Base-by-base conservation (phyloP, 1,140 invertebrate genomes). In the Branchinecta lindahli region DNA sequence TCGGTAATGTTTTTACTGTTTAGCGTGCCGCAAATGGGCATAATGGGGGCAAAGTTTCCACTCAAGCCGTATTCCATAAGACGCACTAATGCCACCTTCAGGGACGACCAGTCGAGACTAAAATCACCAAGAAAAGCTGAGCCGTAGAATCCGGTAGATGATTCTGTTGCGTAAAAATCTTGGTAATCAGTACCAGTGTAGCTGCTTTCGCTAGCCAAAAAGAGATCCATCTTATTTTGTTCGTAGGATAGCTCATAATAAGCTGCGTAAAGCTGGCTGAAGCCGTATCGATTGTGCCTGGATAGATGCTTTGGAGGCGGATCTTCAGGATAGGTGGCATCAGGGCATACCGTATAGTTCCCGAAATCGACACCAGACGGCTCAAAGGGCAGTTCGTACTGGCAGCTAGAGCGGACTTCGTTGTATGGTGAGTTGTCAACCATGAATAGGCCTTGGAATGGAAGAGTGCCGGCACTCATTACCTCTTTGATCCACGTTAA, bases 21-120 rank as follows among this genome's bases (percentile, higher is more conserved):
- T 44, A 61, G 67, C 65, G 79, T 78, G 5, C 81, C 81, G 74
- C 81, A 82, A 61, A 81, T 77, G 68, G 81, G 79, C 7, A 76
- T 75, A 12, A 81, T 81, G 52, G 77, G 74, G 66, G 80, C 73
- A 15, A 80, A 77, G 44, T 81, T 77, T 8, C 81, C 80, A 73
- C 79, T 81, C 67, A 82, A 68, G 15, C 79, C 75, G 70, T 78
- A 72, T 70, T 74, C 72, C 45, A 75, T 45, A 8, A 71, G 67
- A 45, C 72, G 69, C 18, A 73, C 69, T 15, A 74, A 18, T 15
- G 71, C 66, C 10, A 20, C 15, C 44, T 72, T 68, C 66, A 74
- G 46, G 15, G 67, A 44, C 33, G 68, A 45, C 73, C 73, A 74
- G 44, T 67, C 66, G 20, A 66, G 44, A 0, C 33, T 46, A n/a